Conservation (phyloP, 1,140 invertebrate species). For the Propsilocerus akamusi region DNA sequence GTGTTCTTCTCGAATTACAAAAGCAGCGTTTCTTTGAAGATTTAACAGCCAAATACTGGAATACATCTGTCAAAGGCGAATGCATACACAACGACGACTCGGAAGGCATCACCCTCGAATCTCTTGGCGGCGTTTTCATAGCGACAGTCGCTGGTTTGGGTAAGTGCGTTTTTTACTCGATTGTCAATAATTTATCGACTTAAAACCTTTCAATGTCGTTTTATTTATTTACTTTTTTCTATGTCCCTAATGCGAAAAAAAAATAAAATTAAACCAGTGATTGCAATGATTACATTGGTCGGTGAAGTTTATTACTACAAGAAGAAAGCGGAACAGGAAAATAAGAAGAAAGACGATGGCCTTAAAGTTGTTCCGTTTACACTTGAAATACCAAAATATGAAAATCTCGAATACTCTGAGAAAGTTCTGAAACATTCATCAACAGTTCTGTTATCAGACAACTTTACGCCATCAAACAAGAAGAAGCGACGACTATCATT, state of each 20-base stretch:
- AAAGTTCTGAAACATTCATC: too few relatives aligned
- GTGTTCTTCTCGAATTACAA: slow-evolving; percentile 60
- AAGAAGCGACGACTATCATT: too few relatives aligned
- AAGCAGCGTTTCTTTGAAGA: slow-evolving; percentile 68
- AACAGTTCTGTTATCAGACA: too few relatives aligned
- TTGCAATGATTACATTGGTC: slow-evolving; percentile 58
- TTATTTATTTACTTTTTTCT: background rate
- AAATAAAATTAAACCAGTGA: too few relatives aligned
- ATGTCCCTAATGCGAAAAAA: too few relatives aligned
- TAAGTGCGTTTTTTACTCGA: background rate
- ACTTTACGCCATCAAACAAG: too few relatives aligned
- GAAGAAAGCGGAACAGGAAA: slow-evolving; percentile 23
- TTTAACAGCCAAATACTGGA: slow-evolving; percentile 65
- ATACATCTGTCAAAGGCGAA: slow-evolving; percentile 39
- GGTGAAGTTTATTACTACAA: slow-evolving; percentile 65
- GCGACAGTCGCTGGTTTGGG: slow-evolving; percentile 64
- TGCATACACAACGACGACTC: slow-evolving; percentile 59
- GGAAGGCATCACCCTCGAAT: slow-evolving; percentile 73
- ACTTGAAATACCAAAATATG: too few relatives aligned
- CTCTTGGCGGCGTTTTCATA: slow-evolving; percentile 77
- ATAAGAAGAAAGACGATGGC: background rate
- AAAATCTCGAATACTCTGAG: too few relatives aligned
- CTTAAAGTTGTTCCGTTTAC: too few relatives aligned
- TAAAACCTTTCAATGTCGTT: background rate
- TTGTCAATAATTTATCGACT: too few relatives aligned